These are phyloP conservation scores for Malurus melanocephalus DNA, from an alignment of 2,113 vertebrate species.

Conservation along the genomic window DNA sequence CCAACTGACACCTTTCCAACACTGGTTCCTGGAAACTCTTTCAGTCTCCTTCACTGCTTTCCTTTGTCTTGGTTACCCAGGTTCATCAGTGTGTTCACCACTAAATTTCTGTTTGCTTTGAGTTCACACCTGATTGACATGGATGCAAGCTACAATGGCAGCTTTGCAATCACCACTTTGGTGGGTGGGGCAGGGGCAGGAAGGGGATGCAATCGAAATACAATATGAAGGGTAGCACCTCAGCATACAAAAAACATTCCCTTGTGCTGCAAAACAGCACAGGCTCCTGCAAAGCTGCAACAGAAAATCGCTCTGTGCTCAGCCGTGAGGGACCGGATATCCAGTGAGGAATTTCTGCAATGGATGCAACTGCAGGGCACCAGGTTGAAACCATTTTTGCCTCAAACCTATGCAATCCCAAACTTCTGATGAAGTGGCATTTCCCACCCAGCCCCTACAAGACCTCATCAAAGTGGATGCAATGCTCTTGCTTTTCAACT, in stretches of 20 bases:
- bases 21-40: background rate
- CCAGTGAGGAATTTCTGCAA: background rate
- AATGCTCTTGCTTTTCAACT: background rate
- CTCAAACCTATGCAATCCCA: background rate
- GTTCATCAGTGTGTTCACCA: background rate
- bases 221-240: background rate
- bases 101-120: background rate
- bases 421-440: background rate
- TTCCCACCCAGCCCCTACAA: background rate
- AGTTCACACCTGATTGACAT: background rate
- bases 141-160: background rate
- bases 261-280: background rate
- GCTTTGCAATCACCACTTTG: background rate
- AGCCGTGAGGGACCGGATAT: accelerated
- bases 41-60: background rate
- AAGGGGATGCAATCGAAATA: background rate
- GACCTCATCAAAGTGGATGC: background rate
- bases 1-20: background rate
- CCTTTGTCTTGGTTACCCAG: background rate
- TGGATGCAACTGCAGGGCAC: background rate
- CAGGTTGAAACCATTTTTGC: background rate
- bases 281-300: background rate
- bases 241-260: background rate
- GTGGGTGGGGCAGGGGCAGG: background rate
- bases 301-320: background rate